phyloP scores from a whole-genome alignment of 2,113 vertebrate species.

The Mastomys coucha region DNA sequence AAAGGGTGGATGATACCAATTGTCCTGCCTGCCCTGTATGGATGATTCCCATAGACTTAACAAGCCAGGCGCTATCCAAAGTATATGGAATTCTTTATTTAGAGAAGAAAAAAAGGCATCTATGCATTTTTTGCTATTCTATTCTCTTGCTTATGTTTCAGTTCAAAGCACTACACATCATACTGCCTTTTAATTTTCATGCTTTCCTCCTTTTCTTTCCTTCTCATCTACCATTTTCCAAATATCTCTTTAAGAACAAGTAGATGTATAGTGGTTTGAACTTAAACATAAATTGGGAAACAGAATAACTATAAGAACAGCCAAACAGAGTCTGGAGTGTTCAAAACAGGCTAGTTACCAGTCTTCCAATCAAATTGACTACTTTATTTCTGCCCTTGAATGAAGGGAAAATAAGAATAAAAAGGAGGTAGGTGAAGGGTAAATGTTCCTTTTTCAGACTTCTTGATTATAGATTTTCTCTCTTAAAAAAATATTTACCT shows the following conservation, averaged over 20 bases:
- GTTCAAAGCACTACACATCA: background rate
- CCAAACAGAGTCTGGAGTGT: background rate
- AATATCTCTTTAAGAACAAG: background rate
- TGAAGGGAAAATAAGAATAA: background rate
- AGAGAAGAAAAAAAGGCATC: background rate
- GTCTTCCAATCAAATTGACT: background rate
- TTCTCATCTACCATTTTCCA: background rate
- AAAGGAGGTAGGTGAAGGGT: background rate
- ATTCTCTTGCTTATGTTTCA: background rate
- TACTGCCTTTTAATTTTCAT: background rate
- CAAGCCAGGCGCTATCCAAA: background rate
- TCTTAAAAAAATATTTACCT: slow-evolving; percentile 28
- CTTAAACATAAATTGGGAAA: background rate
- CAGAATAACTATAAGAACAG: background rate
- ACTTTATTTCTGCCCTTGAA: background rate
- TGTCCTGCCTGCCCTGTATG: background rate
- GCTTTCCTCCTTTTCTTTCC: background rate
- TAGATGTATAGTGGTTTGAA: background rate
- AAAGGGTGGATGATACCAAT: slow-evolving; percentile 42
- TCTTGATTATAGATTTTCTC: slow-evolving; percentile 29
- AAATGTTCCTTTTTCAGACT: slow-evolving; percentile 34
- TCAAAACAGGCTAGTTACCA: background rate
- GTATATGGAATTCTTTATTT: background rate
- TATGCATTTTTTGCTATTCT: background rate
- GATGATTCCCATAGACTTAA: background rate